Conservation (phyloP, 1,140 invertebrate species). For the Chironomus striatipennis region DNA sequence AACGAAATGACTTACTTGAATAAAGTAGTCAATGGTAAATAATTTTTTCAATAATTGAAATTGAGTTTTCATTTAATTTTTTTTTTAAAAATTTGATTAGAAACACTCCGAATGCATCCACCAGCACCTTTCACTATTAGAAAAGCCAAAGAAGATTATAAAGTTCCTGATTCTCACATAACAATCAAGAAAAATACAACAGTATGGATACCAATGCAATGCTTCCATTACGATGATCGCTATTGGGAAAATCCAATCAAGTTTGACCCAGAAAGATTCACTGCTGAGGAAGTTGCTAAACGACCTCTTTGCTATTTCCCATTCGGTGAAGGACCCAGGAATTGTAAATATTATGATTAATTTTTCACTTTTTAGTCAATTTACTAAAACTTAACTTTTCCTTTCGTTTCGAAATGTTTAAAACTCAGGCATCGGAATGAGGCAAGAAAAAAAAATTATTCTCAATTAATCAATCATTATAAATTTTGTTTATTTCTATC, state of each 20-base stretch:
- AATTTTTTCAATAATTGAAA: neutral
- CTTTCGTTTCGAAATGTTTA: no score
- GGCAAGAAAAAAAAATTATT: no score
- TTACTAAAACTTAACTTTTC: no score
- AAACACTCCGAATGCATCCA: constrained; percentile 51
- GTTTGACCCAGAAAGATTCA: constrained; percentile 24
- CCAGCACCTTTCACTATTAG: constrained; percentile 42
- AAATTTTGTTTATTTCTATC: no score
- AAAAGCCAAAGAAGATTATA: constrained; percentile 41
- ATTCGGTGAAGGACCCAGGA: constrained; percentile 47
- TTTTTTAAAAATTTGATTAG: constrained; percentile 35
- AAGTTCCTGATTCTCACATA: constrained; percentile 41
- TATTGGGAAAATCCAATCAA: neutral
- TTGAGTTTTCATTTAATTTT: neutral
- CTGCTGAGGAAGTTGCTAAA: neutral
- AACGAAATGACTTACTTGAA: constrained; percentile 36
- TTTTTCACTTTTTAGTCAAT: no score
- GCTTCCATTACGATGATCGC: neutral
- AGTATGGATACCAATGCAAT: constrained; percentile 29
- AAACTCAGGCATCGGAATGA: no score
- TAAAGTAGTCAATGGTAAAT: constrained; percentile 36
- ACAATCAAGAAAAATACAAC: constrained; percentile 39
- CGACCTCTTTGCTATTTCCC: constrained; percentile 43
- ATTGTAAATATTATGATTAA: no score
- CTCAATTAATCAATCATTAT: no score